Evolutionary conservation across 2,113 vertebrate species (phyloP).

Genomic region (Noturus placidus): DNA sequence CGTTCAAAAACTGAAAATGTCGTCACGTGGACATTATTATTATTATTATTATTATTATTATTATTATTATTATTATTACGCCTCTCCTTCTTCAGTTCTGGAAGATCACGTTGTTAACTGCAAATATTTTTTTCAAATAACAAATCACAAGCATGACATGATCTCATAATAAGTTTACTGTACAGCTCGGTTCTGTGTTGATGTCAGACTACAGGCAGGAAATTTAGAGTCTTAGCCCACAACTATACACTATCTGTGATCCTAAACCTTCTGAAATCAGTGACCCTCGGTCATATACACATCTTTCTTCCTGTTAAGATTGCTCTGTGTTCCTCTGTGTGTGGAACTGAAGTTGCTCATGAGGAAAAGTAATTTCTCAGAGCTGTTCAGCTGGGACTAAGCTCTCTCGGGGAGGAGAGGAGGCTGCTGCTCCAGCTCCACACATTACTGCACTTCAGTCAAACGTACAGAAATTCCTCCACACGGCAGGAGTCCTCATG

Average conservation of each 20-base stretch:
- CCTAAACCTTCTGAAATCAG: background rate
- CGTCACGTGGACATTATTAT: too few relatives aligned
- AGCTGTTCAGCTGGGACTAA: slow-evolving; percentile 49
- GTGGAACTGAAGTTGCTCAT: slow-evolving; percentile 1
- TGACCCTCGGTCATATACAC: background rate
- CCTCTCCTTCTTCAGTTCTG: background rate
- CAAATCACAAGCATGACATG: background rate
- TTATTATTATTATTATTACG: too few relatives aligned
- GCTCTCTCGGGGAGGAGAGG: slow-evolving; percentile 25
- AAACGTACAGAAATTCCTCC: background rate
- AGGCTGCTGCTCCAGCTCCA: background rate
- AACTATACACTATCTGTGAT: background rate
- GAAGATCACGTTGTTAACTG: background rate
- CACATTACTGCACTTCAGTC: slow-evolving; percentile 28
- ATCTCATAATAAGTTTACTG: background rate
- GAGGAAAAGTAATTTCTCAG: slow-evolving; percentile 45
- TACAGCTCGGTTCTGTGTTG: background rate
- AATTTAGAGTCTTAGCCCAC: background rate
- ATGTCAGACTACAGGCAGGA: background rate
- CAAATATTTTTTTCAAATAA: background rate
- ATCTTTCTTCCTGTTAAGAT: background rate
- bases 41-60: too few relatives aligned
- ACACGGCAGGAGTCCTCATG: background rate
- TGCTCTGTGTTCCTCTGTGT: background rate
- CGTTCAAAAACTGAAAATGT: too few relatives aligned